A percentile compares a stretch with the other conserved stretches of the same genome.
phyloP scores from a whole-genome alignment of 2,888 invertebrate genomes.

The Altica lythri region DNA sequence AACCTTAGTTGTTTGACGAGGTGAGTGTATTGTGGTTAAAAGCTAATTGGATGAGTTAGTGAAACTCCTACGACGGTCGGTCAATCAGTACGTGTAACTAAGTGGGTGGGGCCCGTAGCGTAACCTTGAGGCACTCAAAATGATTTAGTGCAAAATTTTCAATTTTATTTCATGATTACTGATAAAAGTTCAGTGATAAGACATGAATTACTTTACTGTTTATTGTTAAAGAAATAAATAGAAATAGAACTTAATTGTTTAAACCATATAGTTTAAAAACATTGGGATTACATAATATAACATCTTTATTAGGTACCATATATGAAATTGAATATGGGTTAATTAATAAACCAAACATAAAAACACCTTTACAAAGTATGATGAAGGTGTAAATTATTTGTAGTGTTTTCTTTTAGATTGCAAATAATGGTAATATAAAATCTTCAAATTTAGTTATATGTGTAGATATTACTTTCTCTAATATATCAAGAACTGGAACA shows the following conservation, averaged over 20 bases:
- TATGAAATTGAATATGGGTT: no score
- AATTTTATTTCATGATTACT: no score
- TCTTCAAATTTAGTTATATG: not conserved
- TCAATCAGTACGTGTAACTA: constrained; percentile 20
- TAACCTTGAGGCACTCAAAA: constrained; percentile 18
- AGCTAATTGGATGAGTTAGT: constrained; percentile 28
- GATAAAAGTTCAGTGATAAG: no score
- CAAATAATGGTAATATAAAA: not conserved
- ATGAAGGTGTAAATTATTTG: not conserved
- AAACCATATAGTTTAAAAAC: no score
- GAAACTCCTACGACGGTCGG: constrained; percentile 23
- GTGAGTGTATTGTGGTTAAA: constrained; percentile 22
- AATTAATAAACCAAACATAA: no score
- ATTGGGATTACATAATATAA: no score
- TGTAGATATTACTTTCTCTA: constrained; percentile 7
- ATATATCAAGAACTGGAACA: not conserved
- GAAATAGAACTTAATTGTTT: no score
- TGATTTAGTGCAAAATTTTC: no score
- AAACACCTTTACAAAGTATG: not conserved
- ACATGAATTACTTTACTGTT: no score
- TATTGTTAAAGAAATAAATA: no score
- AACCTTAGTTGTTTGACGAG: constrained; percentile 17
- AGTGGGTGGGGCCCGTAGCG: constrained; percentile 19
- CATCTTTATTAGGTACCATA: no score
- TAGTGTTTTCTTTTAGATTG: not conserved